A percentile compares a stretch with the other conserved stretches of the same genome.
These are phyloP conservation scores for Halictus ligatus DNA, from an alignment of 2,888 invertebrate species.

Conservation along the genomic window DNA sequence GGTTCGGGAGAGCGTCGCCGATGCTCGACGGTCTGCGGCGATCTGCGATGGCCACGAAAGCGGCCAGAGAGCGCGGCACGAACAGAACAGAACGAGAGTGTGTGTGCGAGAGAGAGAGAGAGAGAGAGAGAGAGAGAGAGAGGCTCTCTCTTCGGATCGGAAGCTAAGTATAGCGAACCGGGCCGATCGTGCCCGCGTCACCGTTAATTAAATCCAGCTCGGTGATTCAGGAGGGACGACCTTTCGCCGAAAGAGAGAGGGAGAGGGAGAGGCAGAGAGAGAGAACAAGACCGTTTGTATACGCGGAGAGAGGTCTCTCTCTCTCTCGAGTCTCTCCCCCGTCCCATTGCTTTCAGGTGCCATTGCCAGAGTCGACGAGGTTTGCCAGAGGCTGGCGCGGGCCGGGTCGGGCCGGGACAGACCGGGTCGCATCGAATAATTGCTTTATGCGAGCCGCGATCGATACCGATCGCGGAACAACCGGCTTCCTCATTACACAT, in stretches of 20 bases:
- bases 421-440: slow-evolving; percentile 61
- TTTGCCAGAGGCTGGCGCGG: slow-evolving; percentile 38
- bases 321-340: slow-evolving; percentile 26
- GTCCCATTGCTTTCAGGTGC: slow-evolving; percentile 59
- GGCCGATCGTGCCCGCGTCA: slow-evolving; percentile 69
- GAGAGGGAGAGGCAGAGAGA: slow-evolving; percentile 7
- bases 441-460: slow-evolving; percentile 62
- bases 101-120: neutral
- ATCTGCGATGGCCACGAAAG: slow-evolving; percentile 15
- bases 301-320: slow-evolving; percentile 29
- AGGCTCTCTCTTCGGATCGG: slow-evolving; percentile 49
- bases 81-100: neutral
- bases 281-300: slow-evolving; percentile 62
- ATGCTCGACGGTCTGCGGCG: slow-evolving; percentile 18
- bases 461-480: slow-evolving; percentile 54
- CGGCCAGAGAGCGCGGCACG: neutral
- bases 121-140: neutral
- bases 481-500: neutral
- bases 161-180: slow-evolving; percentile 71
- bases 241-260: slow-evolving; percentile 61
- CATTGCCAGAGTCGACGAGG: slow-evolving; percentile 53
- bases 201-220: slow-evolving; percentile 74
- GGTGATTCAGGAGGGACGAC: slow-evolving; percentile 74
- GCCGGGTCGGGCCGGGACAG: slow-evolving; percentile 6
- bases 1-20: slow-evolving; percentile 36